Percentiles rank a stretch among this genome's conserved stretches.
These are phyloP conservation scores for Pristis pectinata DNA, from an alignment of 2,797 vertebrate species.

Conservation along the genomic window DNA sequence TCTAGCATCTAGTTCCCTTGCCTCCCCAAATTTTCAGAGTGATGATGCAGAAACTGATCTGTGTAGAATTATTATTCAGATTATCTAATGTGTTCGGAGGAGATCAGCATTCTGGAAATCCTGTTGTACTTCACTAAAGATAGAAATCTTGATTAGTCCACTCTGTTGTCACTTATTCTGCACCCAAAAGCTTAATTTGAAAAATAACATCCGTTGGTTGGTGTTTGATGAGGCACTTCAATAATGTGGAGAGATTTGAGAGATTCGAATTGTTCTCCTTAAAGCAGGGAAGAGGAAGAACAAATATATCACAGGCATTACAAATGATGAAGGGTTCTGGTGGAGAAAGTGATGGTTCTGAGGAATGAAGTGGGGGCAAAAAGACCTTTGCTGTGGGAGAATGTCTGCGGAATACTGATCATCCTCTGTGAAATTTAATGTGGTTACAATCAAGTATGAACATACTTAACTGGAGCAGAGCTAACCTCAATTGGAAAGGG, in stretches of 20 bases:
- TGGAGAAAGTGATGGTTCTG: too few relatives aligned
- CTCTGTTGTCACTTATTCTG: background rate
- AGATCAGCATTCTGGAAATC: background rate
- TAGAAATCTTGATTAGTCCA: background rate
- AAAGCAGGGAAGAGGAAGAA: background rate
- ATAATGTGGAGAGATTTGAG: background rate
- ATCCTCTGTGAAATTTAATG: too few relatives aligned
- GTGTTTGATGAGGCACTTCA: background rate
- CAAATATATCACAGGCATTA: background rate
- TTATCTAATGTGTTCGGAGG: background rate
- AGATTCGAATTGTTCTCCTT: background rate
- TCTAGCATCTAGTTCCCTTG: background rate
- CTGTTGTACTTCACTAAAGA: background rate
- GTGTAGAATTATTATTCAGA: slow-evolving; percentile 2
- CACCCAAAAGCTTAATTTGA: background rate
- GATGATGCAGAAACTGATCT: background rate
- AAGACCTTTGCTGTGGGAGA: too few relatives aligned
- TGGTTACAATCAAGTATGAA: too few relatives aligned
- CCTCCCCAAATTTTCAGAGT: background rate
- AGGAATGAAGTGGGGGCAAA: too few relatives aligned
- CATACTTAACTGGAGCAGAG: too few relatives aligned
- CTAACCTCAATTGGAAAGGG: too few relatives aligned
- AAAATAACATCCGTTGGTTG: background rate
- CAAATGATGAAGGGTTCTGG: background rate
- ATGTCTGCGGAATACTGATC: too few relatives aligned